Percentiles rank a stretch among this genome's conserved stretches.
Conservation (phyloP, 2,888 invertebrate genomes). For the Blomia tropicalis region DNA sequence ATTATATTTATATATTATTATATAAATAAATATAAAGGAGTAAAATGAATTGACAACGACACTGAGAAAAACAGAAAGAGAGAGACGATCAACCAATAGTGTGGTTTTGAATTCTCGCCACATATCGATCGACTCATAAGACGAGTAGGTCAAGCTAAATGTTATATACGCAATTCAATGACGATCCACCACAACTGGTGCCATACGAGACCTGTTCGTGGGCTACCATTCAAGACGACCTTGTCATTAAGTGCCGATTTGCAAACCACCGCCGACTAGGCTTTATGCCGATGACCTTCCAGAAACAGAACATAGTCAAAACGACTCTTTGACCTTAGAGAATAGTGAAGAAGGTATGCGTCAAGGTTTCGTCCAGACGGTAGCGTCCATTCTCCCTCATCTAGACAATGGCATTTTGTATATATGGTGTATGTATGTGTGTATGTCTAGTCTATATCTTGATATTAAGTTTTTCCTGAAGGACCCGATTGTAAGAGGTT, state of each 20-base stretch:
- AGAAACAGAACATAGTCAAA: not conserved
- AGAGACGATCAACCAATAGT: too few relatives aligned
- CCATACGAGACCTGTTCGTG: not conserved
- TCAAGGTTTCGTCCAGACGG: not conserved
- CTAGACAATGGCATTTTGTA: too few relatives aligned
- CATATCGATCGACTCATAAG: too few relatives aligned
- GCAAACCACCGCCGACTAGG: not conserved
- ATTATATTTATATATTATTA: too few relatives aligned
- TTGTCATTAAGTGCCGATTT: not conserved
- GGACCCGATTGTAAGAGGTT: too few relatives aligned
- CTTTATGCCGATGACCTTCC: constrained; percentile 10
- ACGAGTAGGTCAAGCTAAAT: not conserved
- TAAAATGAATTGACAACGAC: too few relatives aligned
- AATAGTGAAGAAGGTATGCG: constrained; percentile 2
- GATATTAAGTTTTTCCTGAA: too few relatives aligned
- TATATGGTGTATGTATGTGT: too few relatives aligned
- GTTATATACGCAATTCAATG: not conserved
- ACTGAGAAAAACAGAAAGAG: too few relatives aligned
- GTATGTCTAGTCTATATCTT: too few relatives aligned
- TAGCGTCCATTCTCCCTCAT: not conserved
- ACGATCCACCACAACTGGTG: not conserved
- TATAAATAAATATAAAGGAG: too few relatives aligned
- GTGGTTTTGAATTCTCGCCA: not conserved
- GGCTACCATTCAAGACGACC: not conserved
- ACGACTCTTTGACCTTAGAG: not conserved